Evolutionary conservation across 1,140 invertebrate genomes (phyloP), one percentile per base, ranked within the genome.

Genomic region (Liolophura sinensis): DNA sequence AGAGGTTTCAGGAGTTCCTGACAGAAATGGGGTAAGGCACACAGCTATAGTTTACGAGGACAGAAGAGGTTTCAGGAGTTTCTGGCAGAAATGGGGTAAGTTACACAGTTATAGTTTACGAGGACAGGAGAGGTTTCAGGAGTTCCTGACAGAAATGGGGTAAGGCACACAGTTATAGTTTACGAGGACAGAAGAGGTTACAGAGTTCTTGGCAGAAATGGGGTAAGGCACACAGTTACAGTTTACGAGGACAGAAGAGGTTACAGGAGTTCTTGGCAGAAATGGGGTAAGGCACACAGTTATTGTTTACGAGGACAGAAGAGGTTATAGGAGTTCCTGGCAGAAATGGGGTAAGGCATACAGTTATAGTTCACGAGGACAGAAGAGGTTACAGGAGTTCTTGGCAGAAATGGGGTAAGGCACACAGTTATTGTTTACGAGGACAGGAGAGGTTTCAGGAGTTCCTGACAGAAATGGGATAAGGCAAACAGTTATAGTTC

Each of bases 61-160:
- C 91, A 94, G 76, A 91, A 92, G 76, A 88, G 90, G 67, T 84
- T 98, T 18, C 88, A 91, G 61, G 92, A 94, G 80, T 88, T 98
- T 68, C 84, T 98, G 3, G 95, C 93, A 6, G 94, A 97, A 82
- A 93, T 97, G 90, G 96, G 95, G 90, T 91, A 75, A 81, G 82
- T 3, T 55, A 71, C 15, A 51, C 58, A 54, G 20, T 62, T 16
- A 20, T 18, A 59, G 16, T 49, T 68, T 66, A 60, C 56, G n/a
- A n/a, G 96, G 95, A 6, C 91, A 94, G 76, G 91, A 92, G 76
- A 88, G 90, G 67, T 84, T 98, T 18, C 88, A 91, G 61, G 92
- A 94, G 80, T 88, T 98, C 68, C 84, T 98, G 1, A 95, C 93
- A 6, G 94, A 97, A 82, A 93, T 97, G 90, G 96, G 95, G 90